Percentiles rank a stretch among this genome's conserved stretches.
These are phyloP conservation scores for Lucilia cuprina DNA, from an alignment of 1,140 invertebrate genomes.

Conservation along the genomic window DNA sequence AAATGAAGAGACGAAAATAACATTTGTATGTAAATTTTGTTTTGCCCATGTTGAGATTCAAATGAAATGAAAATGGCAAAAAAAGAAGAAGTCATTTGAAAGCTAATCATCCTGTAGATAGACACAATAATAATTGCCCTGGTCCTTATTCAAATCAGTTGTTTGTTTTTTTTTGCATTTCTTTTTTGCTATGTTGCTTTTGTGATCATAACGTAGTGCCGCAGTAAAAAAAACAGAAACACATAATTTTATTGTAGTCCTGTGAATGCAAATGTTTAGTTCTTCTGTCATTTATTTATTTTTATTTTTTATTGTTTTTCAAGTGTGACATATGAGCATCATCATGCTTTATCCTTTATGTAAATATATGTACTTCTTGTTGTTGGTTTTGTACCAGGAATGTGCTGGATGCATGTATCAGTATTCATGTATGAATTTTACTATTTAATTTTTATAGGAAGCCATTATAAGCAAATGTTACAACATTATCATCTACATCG, in stretches of 20 bases:
- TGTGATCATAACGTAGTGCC: not conserved
- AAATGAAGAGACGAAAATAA: not conserved
- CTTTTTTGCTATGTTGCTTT: not conserved
- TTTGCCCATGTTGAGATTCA: not conserved
- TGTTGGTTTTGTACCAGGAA: not conserved
- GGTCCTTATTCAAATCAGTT: not conserved
- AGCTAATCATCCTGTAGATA: conserved; percentile 14
- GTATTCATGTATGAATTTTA: not conserved
- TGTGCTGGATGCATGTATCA: not conserved
- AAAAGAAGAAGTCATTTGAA: conserved; percentile 4
- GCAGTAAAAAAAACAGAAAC: not conserved
- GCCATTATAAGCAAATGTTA: not conserved
- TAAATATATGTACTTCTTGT: not conserved
- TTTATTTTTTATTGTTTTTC: not conserved
- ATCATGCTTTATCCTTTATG: conserved; percentile 9
- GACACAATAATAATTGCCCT: not conserved
- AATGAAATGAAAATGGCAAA: not conserved
- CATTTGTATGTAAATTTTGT: not conserved
- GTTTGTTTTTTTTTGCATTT: not conserved
- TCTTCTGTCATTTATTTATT: not conserved
- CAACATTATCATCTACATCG: not conserved
- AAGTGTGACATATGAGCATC: conserved; percentile 10
- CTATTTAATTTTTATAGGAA: not conserved
- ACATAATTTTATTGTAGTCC: not conserved
- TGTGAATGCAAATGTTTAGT: not conserved